Conservation (phyloP, 2,888 invertebrate genomes). For the Zaprionus lineosus region DNA sequence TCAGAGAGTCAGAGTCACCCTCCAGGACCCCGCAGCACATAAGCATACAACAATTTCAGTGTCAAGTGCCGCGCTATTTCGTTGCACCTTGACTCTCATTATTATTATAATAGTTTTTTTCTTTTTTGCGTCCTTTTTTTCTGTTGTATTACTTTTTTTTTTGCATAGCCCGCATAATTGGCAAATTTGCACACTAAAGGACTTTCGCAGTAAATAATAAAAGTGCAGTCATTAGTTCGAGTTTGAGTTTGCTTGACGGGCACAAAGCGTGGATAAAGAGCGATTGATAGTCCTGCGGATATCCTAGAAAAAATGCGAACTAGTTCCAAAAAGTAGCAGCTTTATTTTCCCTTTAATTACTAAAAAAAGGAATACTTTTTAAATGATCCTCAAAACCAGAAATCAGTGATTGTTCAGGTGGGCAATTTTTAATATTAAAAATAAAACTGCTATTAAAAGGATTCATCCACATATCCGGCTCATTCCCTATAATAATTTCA, state of each 20-base stretch:
- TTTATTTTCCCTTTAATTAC: too few relatives aligned
- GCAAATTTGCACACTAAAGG: constrained; percentile 49
- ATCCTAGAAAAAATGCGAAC: background rate
- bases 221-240: constrained; percentile 67
- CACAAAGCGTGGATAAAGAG: constrained; percentile 31
- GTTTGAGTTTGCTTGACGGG: constrained; percentile 63
- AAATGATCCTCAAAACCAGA: too few relatives aligned
- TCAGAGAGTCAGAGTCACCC: constrained; percentile 31
- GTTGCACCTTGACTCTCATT: constrained; percentile 71
- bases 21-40: constrained; percentile 5
- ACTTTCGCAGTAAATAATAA: constrained; percentile 36
- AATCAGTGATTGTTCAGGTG: too few relatives aligned
- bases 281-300: background rate
- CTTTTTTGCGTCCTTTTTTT: background rate
- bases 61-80: constrained; percentile 70
- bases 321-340: background rate
- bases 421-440: too few relatives aligned
- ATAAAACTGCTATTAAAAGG: too few relatives aligned
- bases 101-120: constrained; percentile 28
- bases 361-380: too few relatives aligned
- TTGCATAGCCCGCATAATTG: constrained; percentile 65
- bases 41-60: constrained; percentile 20
- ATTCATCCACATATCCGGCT: too few relatives aligned
- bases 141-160: constrained; percentile 21
- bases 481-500: background rate